Evolutionary conservation across 2,113 vertebrate genomes (phyloP).

Genomic region (Eira barbara): DNA sequence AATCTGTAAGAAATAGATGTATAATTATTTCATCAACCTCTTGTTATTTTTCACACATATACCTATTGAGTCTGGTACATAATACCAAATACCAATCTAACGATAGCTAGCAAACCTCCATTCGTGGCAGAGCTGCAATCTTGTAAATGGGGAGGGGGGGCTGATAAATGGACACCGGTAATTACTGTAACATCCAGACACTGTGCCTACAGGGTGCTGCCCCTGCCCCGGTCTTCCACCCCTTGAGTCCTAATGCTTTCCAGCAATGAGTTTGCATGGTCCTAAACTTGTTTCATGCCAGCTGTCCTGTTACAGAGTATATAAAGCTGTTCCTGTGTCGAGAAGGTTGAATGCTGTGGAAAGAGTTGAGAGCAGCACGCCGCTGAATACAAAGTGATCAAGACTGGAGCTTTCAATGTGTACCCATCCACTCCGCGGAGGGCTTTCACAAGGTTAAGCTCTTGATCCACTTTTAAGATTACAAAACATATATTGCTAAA

Average conservation of each 20-base stretch:
- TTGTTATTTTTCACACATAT: neutral
- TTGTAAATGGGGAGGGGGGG: neutral
- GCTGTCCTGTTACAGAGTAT: neutral
- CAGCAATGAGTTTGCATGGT: neutral
- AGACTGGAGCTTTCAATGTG: neutral
- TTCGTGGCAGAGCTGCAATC: neutral
- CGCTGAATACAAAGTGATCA: neutral
- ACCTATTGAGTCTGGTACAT: neutral
- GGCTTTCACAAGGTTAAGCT: neutral
- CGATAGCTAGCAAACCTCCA: neutral
- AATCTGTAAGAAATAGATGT: slow-evolving; percentile 79
- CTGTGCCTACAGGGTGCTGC: neutral
- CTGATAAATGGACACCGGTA: neutral
- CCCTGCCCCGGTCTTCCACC: neutral
- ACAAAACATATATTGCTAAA: neutral
- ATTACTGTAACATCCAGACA: neutral
- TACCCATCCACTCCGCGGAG: neutral
- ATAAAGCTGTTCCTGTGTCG: neutral
- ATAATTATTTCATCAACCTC: neutral
- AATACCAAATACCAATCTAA: neutral
- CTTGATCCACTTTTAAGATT: neutral
- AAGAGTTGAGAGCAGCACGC: neutral
- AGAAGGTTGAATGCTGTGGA: neutral
- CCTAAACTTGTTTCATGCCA: neutral
- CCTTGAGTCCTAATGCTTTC: neutral